Evolutionary conservation across 2,888 invertebrate genomes (phyloP), one percentile per base, ranked within the genome.

Genomic region (Hedya salicella): DNA sequence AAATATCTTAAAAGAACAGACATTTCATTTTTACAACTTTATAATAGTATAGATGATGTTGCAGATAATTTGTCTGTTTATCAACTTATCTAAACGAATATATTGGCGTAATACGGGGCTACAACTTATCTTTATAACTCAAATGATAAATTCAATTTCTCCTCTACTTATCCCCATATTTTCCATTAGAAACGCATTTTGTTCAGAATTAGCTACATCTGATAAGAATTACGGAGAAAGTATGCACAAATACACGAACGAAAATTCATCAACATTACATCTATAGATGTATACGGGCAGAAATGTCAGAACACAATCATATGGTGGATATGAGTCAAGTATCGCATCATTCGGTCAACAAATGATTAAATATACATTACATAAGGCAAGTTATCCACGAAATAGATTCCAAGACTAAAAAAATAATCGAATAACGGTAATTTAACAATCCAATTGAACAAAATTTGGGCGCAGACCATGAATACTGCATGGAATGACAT

Each of bases 291-390:
- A 25, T 40, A 30, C 14, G 42, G 36, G 53, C 48, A 53, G 48
- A 61, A 66, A 61, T 61, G 66, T 66, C 66, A 66, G 67, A 70
- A 70, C 69, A 71, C 69, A 71, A 76, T 78, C 76, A 76, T 76
- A 75, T 76, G 73, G 70, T 67, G 72, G 62, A 67, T 70, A 78
- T 80, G 76, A 79, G 72, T 79, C 76, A 78, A 77, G 68, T 71
- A 71, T 72, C 70, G 71, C 72, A 76, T 73, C 71, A 71, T 73
- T 71, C 68, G 61, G 65, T 69, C 65, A 65, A 69, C 60, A 67
- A 69, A 70, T 66, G 67, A 66, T 65, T 64, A 70, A 65, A 68
- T 44, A 40, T 48, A n/a, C 57, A 53, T 53, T 62, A 67, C 60
- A 69, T 59, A 62, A 68, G 67, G 69, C 61, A 57, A 61, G 39